A percentile compares a stretch with the other conserved stretches of the same genome.
Conservation (phyloP, 2,113 vertebrate species). For the Paraplagusia blochii region DNA sequence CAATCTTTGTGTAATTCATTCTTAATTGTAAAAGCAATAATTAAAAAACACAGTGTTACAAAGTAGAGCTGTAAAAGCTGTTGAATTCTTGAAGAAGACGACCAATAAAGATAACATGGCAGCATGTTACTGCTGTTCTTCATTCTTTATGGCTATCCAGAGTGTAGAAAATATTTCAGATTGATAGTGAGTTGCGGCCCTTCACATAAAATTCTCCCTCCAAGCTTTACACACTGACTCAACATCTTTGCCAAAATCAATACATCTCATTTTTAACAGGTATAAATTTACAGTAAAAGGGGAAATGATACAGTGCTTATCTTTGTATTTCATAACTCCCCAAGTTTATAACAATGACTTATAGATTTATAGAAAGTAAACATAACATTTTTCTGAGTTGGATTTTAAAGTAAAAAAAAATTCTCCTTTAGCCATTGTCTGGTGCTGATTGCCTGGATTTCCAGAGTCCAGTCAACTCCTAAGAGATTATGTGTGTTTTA, state of each 20-base stretch:
- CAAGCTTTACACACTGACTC: constrained; percentile 5
- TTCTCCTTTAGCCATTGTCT: no score
- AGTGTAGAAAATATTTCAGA: constrained; percentile 3
- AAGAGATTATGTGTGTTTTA: no score
- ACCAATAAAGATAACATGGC: constrained; percentile 14
- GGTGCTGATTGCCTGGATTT: no score
- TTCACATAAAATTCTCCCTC: constrained; percentile 1
- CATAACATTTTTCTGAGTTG: no score
- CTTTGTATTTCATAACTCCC: not conserved
- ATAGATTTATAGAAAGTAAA: no score
- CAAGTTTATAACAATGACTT: no score
- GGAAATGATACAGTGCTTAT: not conserved
- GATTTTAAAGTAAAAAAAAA: no score
- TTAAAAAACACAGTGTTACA: constrained; percentile 11
- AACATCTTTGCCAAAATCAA: not conserved
- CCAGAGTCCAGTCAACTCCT: no score
- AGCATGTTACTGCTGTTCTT: constrained; percentile 5
- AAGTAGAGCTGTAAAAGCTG: not conserved
- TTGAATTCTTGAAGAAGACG: constrained; percentile 7
- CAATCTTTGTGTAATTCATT: not conserved
- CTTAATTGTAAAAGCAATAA: not conserved
- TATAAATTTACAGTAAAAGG: not conserved
- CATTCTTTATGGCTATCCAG: constrained; percentile 10
- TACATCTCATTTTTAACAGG: not conserved
- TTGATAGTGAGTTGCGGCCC: not conserved